Evolutionary conservation across 1,140 invertebrate species (phyloP).

Genomic region (Drosophila sp.): DNA sequence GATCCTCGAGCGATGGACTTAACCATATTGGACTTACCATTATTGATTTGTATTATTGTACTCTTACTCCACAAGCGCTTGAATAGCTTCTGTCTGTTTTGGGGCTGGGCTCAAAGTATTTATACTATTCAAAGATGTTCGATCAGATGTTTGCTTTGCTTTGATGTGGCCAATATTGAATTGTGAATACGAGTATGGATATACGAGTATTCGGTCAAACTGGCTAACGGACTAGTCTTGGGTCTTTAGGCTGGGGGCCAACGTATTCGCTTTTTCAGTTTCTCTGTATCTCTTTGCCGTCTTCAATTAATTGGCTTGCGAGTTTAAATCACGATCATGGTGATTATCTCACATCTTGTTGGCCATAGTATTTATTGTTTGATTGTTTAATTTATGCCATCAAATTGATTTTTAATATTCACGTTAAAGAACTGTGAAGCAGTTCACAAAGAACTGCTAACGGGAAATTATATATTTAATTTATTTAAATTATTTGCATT

Average conservation of each 20-base stretch:
- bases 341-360: constrained; percentile 27
- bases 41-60: constrained; percentile 28
- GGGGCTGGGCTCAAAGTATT: constrained; percentile 51
- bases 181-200: background rate
- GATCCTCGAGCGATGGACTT: background rate
- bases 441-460: constrained; percentile 11
- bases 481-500: background rate
- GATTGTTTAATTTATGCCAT: constrained; percentile 33
- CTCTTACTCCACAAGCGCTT: constrained; percentile 58
- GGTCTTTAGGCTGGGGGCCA: constrained; percentile 14
- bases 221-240: background rate
- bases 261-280: background rate
- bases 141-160: constrained; percentile 20
- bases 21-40: constrained; percentile 52
- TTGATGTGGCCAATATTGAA: constrained; percentile 18
- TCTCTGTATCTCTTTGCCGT: background rate
- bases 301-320: constrained; percentile 12
- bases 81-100: constrained; percentile 59
- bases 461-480: constrained; percentile 11
- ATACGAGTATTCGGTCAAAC: background rate
- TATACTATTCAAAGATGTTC: constrained; percentile 46
- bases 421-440: constrained; percentile 3
- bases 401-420: constrained; percentile 35
- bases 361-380: constrained; percentile 25
- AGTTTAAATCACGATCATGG: constrained; percentile 5